Evolutionary conservation across 2,113 vertebrate genomes (phyloP).

Genomic region (Pygoscelis adeliae): DNA sequence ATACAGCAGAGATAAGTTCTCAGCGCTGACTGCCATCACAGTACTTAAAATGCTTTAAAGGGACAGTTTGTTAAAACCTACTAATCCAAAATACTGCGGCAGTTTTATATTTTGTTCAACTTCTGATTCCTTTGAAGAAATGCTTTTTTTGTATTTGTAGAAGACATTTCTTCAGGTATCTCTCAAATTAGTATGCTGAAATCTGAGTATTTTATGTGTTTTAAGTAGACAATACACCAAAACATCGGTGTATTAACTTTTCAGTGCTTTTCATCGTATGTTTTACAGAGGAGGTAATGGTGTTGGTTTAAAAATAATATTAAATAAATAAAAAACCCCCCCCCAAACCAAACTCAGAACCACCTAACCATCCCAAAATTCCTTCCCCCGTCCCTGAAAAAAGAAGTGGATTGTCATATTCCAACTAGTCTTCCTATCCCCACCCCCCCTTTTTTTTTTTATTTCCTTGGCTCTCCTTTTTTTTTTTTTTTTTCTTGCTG

Average conservation of each 20-base stretch:
- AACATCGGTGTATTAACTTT: neutral
- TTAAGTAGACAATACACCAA: neutral
- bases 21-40: neutral
- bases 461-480: neutral
- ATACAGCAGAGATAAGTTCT: neutral
- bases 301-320: neutral
- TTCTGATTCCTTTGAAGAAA: neutral
- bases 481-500: neutral
- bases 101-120: neutral
- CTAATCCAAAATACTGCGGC: neutral
- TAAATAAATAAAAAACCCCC: neutral
- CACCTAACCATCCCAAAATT: fast-evolving
- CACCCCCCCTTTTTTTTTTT: fast-evolving
- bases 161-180: neutral
- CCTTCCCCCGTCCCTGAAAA: neutral
- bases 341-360: neutral
- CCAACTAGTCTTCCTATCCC: neutral
- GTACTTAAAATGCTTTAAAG: neutral
- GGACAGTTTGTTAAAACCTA: neutral
- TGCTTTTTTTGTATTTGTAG: neutral
- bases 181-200: neutral
- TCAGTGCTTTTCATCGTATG: neutral
- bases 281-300: neutral
- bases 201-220: neutral
- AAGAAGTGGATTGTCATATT: neutral